phyloP scores from a whole-genome alignment of 2,888 invertebrate genomes.

The Cephus runcator region DNA sequence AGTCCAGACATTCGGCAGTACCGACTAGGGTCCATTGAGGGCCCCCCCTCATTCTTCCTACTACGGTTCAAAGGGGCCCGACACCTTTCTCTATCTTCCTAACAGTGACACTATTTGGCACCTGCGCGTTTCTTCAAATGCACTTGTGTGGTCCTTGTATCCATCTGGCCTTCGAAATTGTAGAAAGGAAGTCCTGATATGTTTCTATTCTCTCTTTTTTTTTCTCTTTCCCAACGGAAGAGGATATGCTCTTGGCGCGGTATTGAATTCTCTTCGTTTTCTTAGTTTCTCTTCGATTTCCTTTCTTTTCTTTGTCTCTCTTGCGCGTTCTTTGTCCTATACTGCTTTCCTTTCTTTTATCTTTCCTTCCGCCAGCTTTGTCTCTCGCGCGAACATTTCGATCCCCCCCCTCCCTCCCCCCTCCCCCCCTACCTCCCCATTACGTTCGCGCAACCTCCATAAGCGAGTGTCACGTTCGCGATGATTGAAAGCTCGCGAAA shows the following conservation, averaged over 20 bases:
- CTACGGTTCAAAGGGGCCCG: slow-evolving; percentile 16
- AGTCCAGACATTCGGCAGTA: not conserved
- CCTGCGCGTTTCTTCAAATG: slow-evolving; percentile 18
- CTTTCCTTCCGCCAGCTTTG: not conserved
- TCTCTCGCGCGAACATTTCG: not conserved
- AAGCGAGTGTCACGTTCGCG: not conserved
- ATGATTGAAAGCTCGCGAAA: not conserved
- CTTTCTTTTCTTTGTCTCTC: not conserved
- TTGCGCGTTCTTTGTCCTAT: not conserved
- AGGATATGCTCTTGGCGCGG: not conserved
- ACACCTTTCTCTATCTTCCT: not conserved
- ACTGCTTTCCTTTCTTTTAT: not conserved
- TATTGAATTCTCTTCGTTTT: not conserved
- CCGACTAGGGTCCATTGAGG: slow-evolving; percentile 2
- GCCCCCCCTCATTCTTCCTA: not conserved
- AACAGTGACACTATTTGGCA: slow-evolving; percentile 38
- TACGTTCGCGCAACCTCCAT: not conserved
- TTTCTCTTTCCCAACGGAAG: not conserved
- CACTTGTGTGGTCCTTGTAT: not conserved
- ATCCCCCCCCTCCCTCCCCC: no score
- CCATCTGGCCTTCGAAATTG: not conserved
- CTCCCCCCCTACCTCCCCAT: not conserved
- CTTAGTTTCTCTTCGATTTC: not conserved
- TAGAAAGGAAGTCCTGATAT: not conserved
- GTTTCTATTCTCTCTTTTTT: not conserved